Conservation (phyloP, 1,140 invertebrate genomes). For the Drosophila nasuta region DNA sequence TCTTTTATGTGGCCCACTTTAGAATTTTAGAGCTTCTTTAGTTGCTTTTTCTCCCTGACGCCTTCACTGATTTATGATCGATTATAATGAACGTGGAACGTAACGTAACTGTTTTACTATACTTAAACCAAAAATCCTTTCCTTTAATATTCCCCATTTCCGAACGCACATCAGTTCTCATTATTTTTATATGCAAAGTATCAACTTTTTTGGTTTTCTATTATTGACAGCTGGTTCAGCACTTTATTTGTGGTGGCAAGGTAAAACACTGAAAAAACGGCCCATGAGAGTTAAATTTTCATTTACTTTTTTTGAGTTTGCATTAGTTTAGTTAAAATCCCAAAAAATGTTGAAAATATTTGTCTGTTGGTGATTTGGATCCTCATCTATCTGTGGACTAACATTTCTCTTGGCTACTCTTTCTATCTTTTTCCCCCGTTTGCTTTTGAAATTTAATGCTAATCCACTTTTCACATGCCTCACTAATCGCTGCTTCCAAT, state of each 20-base stretch:
- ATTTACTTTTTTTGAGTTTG: slow-evolving; percentile 22
- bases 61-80: not conserved
- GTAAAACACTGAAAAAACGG: slow-evolving; percentile 58
- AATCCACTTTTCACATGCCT: slow-evolving; percentile 36
- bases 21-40: slow-evolving; percentile 35
- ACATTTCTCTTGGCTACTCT: slow-evolving; percentile 14
- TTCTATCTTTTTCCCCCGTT: slow-evolving; percentile 25
- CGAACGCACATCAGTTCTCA: not conserved
- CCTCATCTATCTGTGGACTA: slow-evolving; percentile 16
- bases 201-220: slow-evolving; percentile 46
- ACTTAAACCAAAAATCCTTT: not conserved
- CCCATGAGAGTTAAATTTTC: slow-evolving; percentile 18
- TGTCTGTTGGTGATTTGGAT: not conserved
- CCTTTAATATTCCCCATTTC: not conserved
- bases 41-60: not conserved
- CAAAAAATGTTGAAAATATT: slow-evolving; percentile 9
- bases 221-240: slow-evolving; percentile 69
- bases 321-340: slow-evolving; percentile 5
- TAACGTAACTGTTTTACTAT: not conserved
- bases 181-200: slow-evolving; percentile 33
- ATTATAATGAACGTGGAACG: not conserved
- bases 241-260: slow-evolving; percentile 77
- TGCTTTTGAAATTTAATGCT: slow-evolving; percentile 38
- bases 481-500: slow-evolving; percentile 50
- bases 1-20: slow-evolving; percentile 29